Evolutionary conservation across 2,797 vertebrate genomes (phyloP).

Genomic region (Allobates femoralis): DNA sequence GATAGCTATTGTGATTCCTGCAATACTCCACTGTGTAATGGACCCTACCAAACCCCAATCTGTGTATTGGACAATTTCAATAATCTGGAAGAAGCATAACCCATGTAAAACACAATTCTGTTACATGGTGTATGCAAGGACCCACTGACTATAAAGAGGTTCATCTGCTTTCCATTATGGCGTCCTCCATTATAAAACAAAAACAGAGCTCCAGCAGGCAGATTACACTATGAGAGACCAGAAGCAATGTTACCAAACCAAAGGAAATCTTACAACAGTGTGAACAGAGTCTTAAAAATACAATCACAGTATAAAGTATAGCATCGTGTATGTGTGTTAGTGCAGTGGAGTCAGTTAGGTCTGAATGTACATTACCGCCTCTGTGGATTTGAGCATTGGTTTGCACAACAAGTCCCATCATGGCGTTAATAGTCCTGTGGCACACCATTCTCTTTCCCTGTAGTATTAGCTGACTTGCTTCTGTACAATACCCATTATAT

Average conservation of each 20-base stretch:
- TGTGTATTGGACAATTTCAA: not conserved
- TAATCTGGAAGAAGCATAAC: too few relatives aligned
- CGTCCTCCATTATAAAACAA: too few relatives aligned
- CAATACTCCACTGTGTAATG: not conserved
- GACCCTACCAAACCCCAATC: not conserved
- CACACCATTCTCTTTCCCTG: not conserved
- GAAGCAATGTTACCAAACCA: too few relatives aligned
- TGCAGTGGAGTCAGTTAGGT: not conserved
- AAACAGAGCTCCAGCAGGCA: too few relatives aligned
- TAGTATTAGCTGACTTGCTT: not conserved
- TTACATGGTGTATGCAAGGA: too few relatives aligned
- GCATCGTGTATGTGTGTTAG: too few relatives aligned
- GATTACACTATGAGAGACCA: too few relatives aligned
- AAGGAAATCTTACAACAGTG: not conserved
- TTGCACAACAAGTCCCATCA: not conserved
- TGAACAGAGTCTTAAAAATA: not conserved
- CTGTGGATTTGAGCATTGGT: not conserved
- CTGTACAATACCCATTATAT: not conserved
- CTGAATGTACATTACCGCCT: not conserved
- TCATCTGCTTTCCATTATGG: too few relatives aligned
- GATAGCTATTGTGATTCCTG: too few relatives aligned
- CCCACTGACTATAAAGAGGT: too few relatives aligned
- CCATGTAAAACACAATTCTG: too few relatives aligned
- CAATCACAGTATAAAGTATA: not conserved
- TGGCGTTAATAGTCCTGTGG: not conserved